Base-by-base conservation (phyloP, 2,113 vertebrate genomes). In the Thamnaconus septentrionalis region DNA sequence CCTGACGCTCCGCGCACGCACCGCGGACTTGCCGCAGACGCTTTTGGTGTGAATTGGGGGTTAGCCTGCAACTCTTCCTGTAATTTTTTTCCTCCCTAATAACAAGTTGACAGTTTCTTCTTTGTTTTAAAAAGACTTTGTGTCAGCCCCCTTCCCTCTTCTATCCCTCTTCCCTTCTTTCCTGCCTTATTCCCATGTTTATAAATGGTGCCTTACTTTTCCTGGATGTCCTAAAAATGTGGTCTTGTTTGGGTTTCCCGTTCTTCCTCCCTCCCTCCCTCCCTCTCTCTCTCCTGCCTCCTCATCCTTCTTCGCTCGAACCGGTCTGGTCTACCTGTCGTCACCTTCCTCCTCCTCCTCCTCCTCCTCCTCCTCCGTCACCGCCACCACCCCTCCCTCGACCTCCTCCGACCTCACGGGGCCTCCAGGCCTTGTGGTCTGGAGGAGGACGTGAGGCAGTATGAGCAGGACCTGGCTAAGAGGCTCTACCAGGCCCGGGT, bases 401-500 rank as follows among this genome's bases (percentile, higher is more conserved):
- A 49, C 59, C 48, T 12, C 12, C 75, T 68, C 7, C 53, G 69
- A 60, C 66, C 60, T 71, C 4, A 49, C 48, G 68, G 81, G 84
- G 75, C 81, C 18, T 31, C 76, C 87, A 95, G 93, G 82, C 93
- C 92, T 81, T 91, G 88, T 81, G 91, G 93, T 78, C 90, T 96
- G 80, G 94, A 96, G 93, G 94, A 95, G 84, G 94, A 95, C 91
- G 83, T 96, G 92, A 95, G 90, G 82, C 94, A 95, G 87, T 95
- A 96, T 93, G 94, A 96, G 91, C 94, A 94, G 91, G 94, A 95
- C 76, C 93, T 95, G 92, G 94, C 95, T 87, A 93, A 94, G 91
- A 93, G 90, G 88, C 93, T 95, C 76, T 95, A 95, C 93, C 94
- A 93, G 87, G 93, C 94, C 83, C 88, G 94, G 56, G 94, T 95